These are phyloP conservation scores for Sycophila texana DNA, from an alignment of 2,888 invertebrate genomes.

Conservation along the genomic window DNA sequence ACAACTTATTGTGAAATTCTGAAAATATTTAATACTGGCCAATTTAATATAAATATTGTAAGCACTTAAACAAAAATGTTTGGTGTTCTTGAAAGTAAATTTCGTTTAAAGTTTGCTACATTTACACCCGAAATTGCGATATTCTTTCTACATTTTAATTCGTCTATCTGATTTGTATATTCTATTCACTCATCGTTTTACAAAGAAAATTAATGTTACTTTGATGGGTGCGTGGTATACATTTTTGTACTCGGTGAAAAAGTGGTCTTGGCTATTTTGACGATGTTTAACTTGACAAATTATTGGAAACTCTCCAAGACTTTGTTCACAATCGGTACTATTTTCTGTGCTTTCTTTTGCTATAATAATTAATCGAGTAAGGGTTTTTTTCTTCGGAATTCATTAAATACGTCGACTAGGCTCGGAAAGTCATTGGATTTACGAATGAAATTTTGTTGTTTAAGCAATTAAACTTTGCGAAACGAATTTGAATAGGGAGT, in stretches of 20 bases:
- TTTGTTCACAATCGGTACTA: slow-evolving; percentile 55
- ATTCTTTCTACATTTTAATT: slow-evolving; percentile 27
- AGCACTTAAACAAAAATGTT: too few species aligned
- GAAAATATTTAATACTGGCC: too few species aligned
- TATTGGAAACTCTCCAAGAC: slow-evolving; percentile 57
- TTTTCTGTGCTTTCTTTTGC: not conserved
- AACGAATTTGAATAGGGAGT: slow-evolving; percentile 4
- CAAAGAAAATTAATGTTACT: slow-evolving; percentile 62
- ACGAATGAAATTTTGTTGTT: not conserved
- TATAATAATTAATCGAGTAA: slow-evolving; percentile 17
- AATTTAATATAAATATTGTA: too few species aligned
- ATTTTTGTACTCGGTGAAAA: slow-evolving; percentile 61
- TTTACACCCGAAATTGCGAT: slow-evolving; percentile 30
- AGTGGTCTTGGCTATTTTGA: slow-evolving; percentile 53
- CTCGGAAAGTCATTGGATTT: slow-evolving; percentile 16
- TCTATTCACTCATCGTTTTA: slow-evolving; percentile 56
- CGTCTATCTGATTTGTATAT: slow-evolving; percentile 45
- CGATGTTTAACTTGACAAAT: slow-evolving; percentile 63
- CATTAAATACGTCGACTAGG: slow-evolving; percentile 56
- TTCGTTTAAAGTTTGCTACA: slow-evolving; percentile 30
- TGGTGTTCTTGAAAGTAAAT: too few species aligned
- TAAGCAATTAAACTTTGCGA: too few species aligned
- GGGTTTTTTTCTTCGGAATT: slow-evolving; percentile 58
- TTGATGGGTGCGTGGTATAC: not conserved
- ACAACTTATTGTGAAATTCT: too few species aligned